phyloP scores from a whole-genome alignment of 2,113 vertebrate species.

The Odobenus rosmarus region DNA sequence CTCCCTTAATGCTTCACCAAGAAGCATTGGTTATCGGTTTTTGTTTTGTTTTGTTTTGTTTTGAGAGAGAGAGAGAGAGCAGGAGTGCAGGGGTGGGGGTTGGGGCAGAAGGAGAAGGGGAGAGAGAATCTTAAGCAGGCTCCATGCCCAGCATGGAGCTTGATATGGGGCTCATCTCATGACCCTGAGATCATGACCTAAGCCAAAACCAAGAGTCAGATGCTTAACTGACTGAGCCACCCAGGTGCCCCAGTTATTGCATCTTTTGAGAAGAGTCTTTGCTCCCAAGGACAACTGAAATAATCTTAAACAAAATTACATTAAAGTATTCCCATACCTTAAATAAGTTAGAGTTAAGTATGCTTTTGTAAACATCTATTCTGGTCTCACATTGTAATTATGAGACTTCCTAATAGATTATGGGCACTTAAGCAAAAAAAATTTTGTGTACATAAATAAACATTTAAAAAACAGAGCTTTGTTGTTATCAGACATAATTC shows the following conservation, averaged over 20 bases:
- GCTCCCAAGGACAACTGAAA: not conserved
- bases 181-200: not conserved
- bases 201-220: not conserved
- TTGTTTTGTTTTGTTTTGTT: not conserved
- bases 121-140: not conserved
- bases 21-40: not conserved
- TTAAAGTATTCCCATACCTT: not conserved
- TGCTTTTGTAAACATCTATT: not conserved
- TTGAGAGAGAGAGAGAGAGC: not conserved
- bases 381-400: not conserved
- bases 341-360: not conserved
- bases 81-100: not conserved
- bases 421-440: not conserved
- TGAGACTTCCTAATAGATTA: not conserved
- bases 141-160: not conserved
- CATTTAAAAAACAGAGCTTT: not conserved
- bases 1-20: not conserved
- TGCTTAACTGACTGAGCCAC: not conserved
- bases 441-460: not conserved
- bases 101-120: not conserved
- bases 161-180: not conserved
- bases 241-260: not conserved
- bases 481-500: not conserved
- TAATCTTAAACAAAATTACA: not conserved
- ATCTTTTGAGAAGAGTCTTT: not conserved